Base-by-base conservation (phyloP, 2,797 vertebrate species). In the Sebastes minor region DNA sequence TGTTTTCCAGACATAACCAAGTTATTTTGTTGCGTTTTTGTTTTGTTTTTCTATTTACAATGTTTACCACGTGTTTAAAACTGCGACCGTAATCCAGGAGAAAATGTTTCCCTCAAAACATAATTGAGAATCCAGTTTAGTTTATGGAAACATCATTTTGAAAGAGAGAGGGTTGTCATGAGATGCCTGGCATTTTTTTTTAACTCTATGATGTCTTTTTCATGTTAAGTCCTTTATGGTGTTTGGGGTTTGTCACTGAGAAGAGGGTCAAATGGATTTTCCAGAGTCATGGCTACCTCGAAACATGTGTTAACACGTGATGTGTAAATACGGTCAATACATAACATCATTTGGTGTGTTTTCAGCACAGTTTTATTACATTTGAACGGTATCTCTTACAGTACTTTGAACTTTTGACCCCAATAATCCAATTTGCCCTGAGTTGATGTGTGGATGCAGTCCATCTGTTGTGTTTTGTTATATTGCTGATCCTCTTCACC, bases 391-490 rank as follows among this genome's bases (percentile, higher is more conserved):
- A 4, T 59, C 30, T 77, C n/a, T 25, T 27, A 5, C 16, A 20
- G 28, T 28, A 68, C 46, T 64, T 72, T 75, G 46, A 82, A 76
- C 33, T 27, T 71, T 56, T 60, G 20, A 74, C 18, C 65, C 53
- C 35, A 60, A 22, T 69, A 60, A 78, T 83, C 46, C 49, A 60
- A 16, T 80, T 56, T 68, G 4, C 52, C 38, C 32, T 4, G 9
- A 82, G 30, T 12, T 55, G 64, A 55, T 62, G 18, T 20, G 23
- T 42, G 18, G 23, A 16, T 27, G 38, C 30, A 6, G 14, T 81
- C 42, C 0, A 8, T 77, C 28, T 70, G 66, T 68, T 79, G 30
- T 42, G 23, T 59, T 61, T 53, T 57, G 32, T 38, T 71, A 52
- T 59, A 5, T 25, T 59, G 61, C 14, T 71, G 25, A 49, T 80